phyloP scores from a whole-genome alignment of 2,797 vertebrate species.

The Thalassophryne amazonica region DNA sequence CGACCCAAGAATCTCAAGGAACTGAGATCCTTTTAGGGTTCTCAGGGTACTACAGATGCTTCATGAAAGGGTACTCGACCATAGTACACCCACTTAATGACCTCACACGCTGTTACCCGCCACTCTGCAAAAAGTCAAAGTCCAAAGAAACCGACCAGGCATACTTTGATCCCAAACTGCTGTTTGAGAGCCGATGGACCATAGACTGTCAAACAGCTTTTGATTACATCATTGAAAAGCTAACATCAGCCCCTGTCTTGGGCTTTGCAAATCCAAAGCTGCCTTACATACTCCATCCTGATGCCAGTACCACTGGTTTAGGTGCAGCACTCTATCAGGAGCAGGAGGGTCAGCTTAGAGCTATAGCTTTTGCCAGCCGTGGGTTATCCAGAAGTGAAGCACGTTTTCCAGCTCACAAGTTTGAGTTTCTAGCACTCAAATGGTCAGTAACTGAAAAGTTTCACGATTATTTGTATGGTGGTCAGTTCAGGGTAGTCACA shows the following conservation, averaged over 20 bases:
- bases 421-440: too few relatives aligned
- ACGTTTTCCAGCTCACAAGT: too few relatives aligned
- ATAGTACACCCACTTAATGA: background rate
- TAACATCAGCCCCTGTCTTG: background rate
- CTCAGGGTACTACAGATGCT: background rate
- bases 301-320: background rate
- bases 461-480: too few relatives aligned
- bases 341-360: background rate
- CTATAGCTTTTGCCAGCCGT: background rate
- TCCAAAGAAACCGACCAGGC: background rate
- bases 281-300: background rate
- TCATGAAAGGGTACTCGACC: background rate
- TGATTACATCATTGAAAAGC: too few relatives aligned
- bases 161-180: background rate
- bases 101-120: background rate
- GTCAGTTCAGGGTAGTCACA: too few relatives aligned
- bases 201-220: background rate
- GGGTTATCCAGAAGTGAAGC: too few relatives aligned
- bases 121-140: background rate
- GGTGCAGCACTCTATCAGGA: background rate
- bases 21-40: background rate
- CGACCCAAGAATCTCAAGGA: background rate
- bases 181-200: background rate
- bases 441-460: too few relatives aligned
- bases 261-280: background rate